A percentile compares a stretch with the other conserved stretches of the same genome.
These are phyloP conservation scores for Saxidomus purpurata DNA, from an alignment of 1,140 invertebrate species.

Conservation along the genomic window DNA sequence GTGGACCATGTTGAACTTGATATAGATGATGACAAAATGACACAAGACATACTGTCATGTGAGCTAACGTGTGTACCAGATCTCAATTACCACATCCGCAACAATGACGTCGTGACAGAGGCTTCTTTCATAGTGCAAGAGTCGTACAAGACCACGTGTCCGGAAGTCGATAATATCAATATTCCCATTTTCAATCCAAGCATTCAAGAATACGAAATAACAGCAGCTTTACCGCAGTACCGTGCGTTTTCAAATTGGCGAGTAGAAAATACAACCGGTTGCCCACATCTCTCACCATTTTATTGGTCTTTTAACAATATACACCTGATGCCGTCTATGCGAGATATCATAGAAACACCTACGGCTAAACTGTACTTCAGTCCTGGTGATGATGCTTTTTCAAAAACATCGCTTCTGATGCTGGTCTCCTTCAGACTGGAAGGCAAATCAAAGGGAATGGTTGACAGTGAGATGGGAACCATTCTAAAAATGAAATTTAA, in stretches of 20 bases:
- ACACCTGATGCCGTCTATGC: neutral
- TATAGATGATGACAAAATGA: conserved; percentile 39
- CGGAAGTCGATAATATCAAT: conserved; percentile 73
- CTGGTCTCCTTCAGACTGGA: conserved; percentile 63
- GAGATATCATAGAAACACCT: neutral
- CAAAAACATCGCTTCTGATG: conserved; percentile 37
- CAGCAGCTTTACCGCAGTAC: conserved; percentile 69
- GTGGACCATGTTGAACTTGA: conserved; percentile 54
- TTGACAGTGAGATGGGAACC: conserved; percentile 72
- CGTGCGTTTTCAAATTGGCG: conserved; percentile 64
- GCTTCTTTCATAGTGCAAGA: conserved; percentile 63
- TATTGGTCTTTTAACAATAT: conserved; percentile 65
- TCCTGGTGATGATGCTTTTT: conserved; percentile 11
- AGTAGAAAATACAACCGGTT: conserved; percentile 58
- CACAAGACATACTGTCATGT: conserved; percentile 55
- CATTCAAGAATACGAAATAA: conserved; percentile 63
- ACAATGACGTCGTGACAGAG: conserved; percentile 6
- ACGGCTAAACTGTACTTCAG: conserved; percentile 44
- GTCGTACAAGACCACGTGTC: conserved; percentile 63
- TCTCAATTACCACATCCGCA: conserved; percentile 27
- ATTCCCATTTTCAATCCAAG: conserved; percentile 66
- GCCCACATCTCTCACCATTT: conserved; percentile 58
- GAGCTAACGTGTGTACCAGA: conserved; percentile 48
- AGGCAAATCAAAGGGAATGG: conserved; percentile 66
- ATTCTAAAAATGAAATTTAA: conserved; percentile 64